Evolutionary conservation across 2,113 vertebrate genomes (phyloP), one percentile per base, ranked within the genome.

Genomic region (Lophotis ruficrista): DNA sequence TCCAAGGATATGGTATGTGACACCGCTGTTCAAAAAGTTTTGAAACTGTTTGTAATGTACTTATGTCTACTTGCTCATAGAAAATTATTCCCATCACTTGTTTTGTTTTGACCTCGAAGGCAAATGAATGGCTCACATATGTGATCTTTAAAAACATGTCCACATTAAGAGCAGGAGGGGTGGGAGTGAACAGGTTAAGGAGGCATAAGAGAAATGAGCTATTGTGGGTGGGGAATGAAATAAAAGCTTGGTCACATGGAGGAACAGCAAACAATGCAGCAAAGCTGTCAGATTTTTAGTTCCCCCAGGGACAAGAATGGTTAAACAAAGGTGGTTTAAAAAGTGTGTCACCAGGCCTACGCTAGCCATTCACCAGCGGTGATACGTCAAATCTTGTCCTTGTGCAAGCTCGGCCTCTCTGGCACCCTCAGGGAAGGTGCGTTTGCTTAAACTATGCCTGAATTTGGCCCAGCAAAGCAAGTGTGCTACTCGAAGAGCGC

Each of bases 31-130:
- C 86, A 94, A 85, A 96, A 97, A 95, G 95, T 97, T 98, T 96
- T 94, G 91, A 94, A 96, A 95, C 92, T 87, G 71, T 89, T 96
- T 94, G 77, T 18, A 27, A 94, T 43, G 81, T 58, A 94, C 95
- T 96, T 97, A 87, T n/a, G 57, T 58, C 64, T 78, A 77, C 92
- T 97, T 96, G 89, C 71, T 93, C 75, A 89, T 31, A 79, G 91
- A 94, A 92, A 96, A 54, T 57, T 13, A 92, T 68, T 96, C 93
- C 92, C 58, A 28, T 86, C 86, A 87, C 81, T 97, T 81, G 68
- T 89, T 94, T 96, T 97, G 38, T 88, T 97, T 97, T 96, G 96
- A 92, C 96, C 91, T 92, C 73, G 57, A 85, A 97, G 95, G 53
- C 15, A 28, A 96, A 81, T 90, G 91, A 96, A 94, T 93, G 82